Evolutionary conservation across 2,113 vertebrate genomes (phyloP), one percentile per base, ranked within the genome.

Genomic region (Triplophysa tibetana): DNA sequence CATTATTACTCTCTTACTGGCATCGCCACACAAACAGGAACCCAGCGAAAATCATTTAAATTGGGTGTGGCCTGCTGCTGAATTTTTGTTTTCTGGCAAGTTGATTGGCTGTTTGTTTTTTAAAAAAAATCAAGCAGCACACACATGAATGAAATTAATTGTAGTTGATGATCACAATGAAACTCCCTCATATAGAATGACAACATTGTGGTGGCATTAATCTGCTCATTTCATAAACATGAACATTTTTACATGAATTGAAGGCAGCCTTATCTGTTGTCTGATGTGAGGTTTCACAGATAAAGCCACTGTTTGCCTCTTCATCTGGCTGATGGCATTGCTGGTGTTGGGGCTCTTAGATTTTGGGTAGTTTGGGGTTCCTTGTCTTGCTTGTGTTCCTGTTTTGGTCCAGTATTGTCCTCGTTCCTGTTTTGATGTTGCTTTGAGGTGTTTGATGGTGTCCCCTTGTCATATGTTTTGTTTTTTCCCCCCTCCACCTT

Each of bases 401-500:
- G 16, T 75, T 70, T 88, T 83, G 85, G 84, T 87, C 79, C 84
- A 88, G 82, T 82, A 84, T 90, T 88, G 86, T 89, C 89, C 86
- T 87, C 88, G 88, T 89, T 85, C 84, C 87, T 90, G 83, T 86
- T 33, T 86, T 91, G 87, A 87, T 92, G 90, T 82, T 88, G 90
- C 90, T 93, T 85, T 77, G 86, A 89, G 88, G 91, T 93, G 92
- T 91, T 82, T 93, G 91, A 92, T 85, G 74, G 88, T 94, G 90
- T 94, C 88, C 89, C 89, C 86, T 78, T 92, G 87, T 92, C 88
- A 89, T 86, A 62, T 86, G 75, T 90, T 77, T 33, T 90, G 74
- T 88, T 50, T 79, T 69, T 58, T 2, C 52, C 81, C 82, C 74
- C 43, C 77, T 62, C 64, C 73, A 64, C 68, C 13, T 64, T 50